Base-by-base conservation (phyloP, 2,888 invertebrate genomes). In the Conops quadrifasciatus region DNA sequence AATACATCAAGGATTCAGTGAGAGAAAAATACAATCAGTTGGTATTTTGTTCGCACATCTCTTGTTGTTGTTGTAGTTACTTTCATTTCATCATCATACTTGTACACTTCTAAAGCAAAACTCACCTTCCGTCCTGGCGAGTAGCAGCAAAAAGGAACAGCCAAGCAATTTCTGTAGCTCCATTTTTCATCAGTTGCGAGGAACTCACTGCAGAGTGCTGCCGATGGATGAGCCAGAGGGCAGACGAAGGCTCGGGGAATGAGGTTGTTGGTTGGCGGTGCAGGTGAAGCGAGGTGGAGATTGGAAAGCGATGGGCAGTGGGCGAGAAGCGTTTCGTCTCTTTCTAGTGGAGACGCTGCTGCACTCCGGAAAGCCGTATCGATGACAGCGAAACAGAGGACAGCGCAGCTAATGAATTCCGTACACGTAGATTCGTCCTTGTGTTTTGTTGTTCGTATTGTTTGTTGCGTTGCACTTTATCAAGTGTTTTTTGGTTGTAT, bases 101-200 rank as follows among this genome's bases (percentile, higher is more conserved):
- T 4, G 36, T 4, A 36, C 36, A 36, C 9, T 36, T 9, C 36
- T 36, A 36, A 36, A 36, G 4, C 63, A 15, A 2, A 51, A 81
- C 83, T 83, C 77, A 84, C 83, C 84, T 80, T 83, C 80, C 78
- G 81, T 82, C 77, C 81, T 79, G 72, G 81, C 79, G 72, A 84
- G 76, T 65, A 84, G 80, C 75, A 83, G 76, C 70, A 84, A 78
- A 73, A 81, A 78, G 72, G 79, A 82, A 77, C 81, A 83, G 76
- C 82, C 82, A 74, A 83, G 78, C 75, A 81, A 77, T 78, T 83
- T 82, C 76, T 79, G 79, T 75, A 80, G 76, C 77, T 83, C 84
- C 83, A 83, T 83, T 75, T 83, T 83, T 80, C 78, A 81, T 81
- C 75, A 78, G 79, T 77, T 30, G 24, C 19, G 28, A 45, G 47